Evolutionary conservation across 2,113 vertebrate genomes (phyloP), one percentile per base, ranked within the genome.

Genomic region (Noturus placidus): DNA sequence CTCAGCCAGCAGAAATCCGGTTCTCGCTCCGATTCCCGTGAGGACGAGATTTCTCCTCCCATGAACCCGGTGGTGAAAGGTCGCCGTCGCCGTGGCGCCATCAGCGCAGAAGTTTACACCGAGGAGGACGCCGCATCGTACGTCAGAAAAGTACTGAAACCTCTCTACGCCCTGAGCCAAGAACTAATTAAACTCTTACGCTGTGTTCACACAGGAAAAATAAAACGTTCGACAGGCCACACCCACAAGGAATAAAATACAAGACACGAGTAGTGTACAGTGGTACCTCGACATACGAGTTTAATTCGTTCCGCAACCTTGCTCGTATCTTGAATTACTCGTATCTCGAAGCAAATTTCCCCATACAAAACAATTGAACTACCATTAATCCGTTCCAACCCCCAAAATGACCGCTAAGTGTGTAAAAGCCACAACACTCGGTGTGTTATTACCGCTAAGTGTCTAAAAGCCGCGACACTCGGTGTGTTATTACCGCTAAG

Each of bases 51-150:
- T 91, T 99, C 98, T 89, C 98, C 98, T 22, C 98, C 97, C 27
- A 97, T 98, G 94, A 99, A 99, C 92, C 97, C 98, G 0, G 98
- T 99, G 93, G 98, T 99, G 1, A 99, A 99, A 93, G 98, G 97
- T 5, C 96, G 98, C 15, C 94, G 97, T 83, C 95, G 98, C 56
- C 97, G 98, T 27, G 98, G 98, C 63, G 98, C 98, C 82, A 98
- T 99, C 94, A 99, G 98, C 9, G 98, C 98, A 0, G 98, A 99
- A 91, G 98, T 99, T 90, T 99, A 99, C 91, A 99, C 98, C 0
- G 98, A 99, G 94, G 98, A 99, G 89, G 98, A 99, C 82, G 98
- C 98, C 6, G 98, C 98, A 0, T 99, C 98, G 0, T 99, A 99
- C 0, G 98, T 99, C 92, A 96, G 98, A 95, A 99, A 99, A 97